Conservation (phyloP, 2,113 vertebrate genomes). For the Ardeotis arabs region DNA sequence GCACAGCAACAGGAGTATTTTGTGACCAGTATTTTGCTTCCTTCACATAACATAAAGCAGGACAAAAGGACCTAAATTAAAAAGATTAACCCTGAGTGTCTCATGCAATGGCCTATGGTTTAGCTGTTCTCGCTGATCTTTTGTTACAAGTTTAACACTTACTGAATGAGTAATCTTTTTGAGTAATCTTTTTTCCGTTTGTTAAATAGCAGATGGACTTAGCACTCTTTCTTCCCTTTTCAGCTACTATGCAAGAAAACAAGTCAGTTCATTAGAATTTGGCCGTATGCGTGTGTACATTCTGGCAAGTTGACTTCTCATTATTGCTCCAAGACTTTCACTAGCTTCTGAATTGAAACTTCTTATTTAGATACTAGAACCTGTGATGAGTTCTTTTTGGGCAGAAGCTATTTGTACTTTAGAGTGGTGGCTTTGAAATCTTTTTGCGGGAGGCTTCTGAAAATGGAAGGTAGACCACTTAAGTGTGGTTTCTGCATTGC, state of each 20-base stretch:
- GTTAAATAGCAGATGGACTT: not conserved
- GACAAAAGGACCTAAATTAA: not conserved
- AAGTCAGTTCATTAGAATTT: not conserved
- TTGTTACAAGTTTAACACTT: not conserved
- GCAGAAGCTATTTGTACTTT: not conserved
- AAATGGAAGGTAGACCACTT: not conserved
- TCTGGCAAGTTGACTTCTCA: not conserved
- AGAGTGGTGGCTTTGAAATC: not conserved
- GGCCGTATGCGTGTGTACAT: accelerated
- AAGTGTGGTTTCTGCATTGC: not conserved
- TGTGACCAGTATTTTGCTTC: not conserved
- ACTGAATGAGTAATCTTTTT: not conserved
- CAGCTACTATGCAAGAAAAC: not conserved
- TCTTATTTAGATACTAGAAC: not conserved
- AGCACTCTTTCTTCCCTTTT: not conserved
- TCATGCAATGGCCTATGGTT: not conserved
- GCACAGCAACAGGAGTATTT: not conserved
- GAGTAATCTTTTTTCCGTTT: not conserved
- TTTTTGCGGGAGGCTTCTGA: not conserved
- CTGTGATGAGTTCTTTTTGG: not conserved
- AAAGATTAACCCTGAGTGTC: not conserved
- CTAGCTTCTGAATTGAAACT: not conserved
- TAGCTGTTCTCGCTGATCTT: not conserved
- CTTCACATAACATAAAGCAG: not conserved
- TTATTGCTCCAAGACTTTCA: not conserved